Evolutionary conservation across 1,140 invertebrate genomes (phyloP).

Genomic region (Rhopalosiphum maidis): DNA sequence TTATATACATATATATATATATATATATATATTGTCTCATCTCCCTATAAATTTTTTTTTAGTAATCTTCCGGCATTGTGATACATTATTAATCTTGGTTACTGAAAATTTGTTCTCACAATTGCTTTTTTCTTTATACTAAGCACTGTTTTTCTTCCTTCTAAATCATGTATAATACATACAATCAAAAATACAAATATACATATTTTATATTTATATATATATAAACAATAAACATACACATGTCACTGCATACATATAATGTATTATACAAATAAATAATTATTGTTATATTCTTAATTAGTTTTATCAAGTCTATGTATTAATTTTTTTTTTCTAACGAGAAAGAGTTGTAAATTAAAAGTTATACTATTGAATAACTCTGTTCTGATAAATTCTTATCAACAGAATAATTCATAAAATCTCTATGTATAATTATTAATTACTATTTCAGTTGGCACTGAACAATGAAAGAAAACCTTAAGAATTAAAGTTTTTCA

Average conservation of each 20-base stretch:
- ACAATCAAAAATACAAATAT: not conserved
- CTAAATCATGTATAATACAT: not conserved
- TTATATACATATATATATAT: not conserved
- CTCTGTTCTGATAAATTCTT: not conserved
- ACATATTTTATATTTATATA: constrained; percentile 1
- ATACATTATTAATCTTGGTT: not conserved
- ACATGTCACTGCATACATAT: not conserved
- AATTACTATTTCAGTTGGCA: not conserved
- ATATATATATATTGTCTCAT: not conserved
- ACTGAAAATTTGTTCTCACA: constrained; percentile 6
- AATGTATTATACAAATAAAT: constrained; percentile 32
- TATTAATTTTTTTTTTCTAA: not conserved
- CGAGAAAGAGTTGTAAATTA: not conserved
- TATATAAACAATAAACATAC: not conserved
- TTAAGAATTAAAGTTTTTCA: constrained; percentile 6
- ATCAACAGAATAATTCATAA: constrained; percentile 1
- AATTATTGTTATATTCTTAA: constrained; percentile 16
- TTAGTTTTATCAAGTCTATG: constrained; percentile 10
- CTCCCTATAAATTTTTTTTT: constrained; percentile 20
- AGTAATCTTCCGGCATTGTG: constrained; percentile 20
- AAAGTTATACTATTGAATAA: not conserved
- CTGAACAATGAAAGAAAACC: not conserved
- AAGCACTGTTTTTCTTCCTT: constrained; percentile 32
- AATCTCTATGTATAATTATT: not conserved
- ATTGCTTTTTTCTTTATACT: constrained; percentile 10